Conservation (phyloP, 2,888 invertebrate genomes). For the Rhogogaster chlorosoma region DNA sequence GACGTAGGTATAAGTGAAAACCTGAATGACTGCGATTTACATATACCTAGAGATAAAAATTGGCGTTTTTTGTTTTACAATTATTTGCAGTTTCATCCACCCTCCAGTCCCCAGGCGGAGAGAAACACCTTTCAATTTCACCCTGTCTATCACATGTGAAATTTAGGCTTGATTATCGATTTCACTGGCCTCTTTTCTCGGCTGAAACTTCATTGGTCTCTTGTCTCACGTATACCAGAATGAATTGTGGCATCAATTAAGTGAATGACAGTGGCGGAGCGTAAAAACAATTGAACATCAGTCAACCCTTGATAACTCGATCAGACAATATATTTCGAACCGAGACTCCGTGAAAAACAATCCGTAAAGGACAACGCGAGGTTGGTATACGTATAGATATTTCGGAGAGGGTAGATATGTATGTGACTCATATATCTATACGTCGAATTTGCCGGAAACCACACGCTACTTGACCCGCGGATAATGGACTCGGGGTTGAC, state of each 20-base stretch:
- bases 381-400: neutral
- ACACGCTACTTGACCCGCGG: constrained; percentile 12
- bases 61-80: neutral
- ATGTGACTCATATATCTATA: neutral
- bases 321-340: constrained; percentile 4
- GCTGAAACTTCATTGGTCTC: neutral
- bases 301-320: constrained; percentile 17
- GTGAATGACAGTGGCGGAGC: neutral
- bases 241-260: neutral
- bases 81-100: neutral
- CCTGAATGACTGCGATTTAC: neutral
- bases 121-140: neutral
- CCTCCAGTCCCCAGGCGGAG: neutral
- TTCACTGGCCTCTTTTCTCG: neutral
- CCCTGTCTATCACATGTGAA: neutral
- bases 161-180: neutral
- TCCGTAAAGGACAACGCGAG: neutral
- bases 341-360: constrained; percentile 25
- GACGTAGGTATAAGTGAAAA: neutral
- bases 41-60: neutral
- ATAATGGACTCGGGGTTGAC: constrained; percentile 25
- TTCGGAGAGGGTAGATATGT: neutral
- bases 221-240: neutral
- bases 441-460: constrained; percentile 9
- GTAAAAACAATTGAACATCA: neutral